A percentile compares a stretch with the other conserved stretches of the same genome.
These are phyloP conservation scores for Oligia strigilis DNA, from an alignment of 2,888 invertebrate genomes.

Conservation along the genomic window DNA sequence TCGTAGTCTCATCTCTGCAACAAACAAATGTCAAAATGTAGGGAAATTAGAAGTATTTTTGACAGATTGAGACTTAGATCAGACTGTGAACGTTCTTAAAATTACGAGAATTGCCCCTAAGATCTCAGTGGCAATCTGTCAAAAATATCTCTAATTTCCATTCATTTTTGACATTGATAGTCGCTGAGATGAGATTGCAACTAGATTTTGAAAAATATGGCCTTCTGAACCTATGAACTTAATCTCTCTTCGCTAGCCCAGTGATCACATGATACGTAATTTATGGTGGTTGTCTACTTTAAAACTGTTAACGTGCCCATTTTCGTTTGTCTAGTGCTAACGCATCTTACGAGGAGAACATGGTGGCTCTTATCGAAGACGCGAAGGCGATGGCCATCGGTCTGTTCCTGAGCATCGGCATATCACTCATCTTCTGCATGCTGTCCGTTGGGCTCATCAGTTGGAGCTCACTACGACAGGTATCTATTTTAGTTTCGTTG, in stretches of 20 bases:
- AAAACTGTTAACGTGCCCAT: not conserved
- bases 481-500: conserved; percentile 59
- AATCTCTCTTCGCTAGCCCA: not conserved
- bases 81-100: no score
- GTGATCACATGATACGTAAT: no score
- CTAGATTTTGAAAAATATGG: not conserved
- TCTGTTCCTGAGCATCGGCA: conserved; percentile 78
- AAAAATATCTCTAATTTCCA: no score
- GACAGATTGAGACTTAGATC: no score
- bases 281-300: not conserved
- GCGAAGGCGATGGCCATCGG: conserved; percentile 90
- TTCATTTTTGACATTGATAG: not conserved
- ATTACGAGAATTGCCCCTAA: no score
- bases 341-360: conserved; percentile 86
- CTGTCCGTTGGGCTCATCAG: conserved; percentile 90
- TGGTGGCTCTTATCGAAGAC: conserved; percentile 89
- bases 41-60: no score
- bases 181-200: not conserved
- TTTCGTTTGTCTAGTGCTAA: conserved; percentile 79
- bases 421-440: conserved; percentile 81
- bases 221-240: not conserved
- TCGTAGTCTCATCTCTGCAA: no score
- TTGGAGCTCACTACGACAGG: conserved; percentile 90
- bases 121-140: no score
- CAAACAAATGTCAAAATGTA: no score